These are phyloP conservation scores for Triops longicaudatus DNA, from an alignment of 1,140 invertebrate genomes.

Conservation along the genomic window DNA sequence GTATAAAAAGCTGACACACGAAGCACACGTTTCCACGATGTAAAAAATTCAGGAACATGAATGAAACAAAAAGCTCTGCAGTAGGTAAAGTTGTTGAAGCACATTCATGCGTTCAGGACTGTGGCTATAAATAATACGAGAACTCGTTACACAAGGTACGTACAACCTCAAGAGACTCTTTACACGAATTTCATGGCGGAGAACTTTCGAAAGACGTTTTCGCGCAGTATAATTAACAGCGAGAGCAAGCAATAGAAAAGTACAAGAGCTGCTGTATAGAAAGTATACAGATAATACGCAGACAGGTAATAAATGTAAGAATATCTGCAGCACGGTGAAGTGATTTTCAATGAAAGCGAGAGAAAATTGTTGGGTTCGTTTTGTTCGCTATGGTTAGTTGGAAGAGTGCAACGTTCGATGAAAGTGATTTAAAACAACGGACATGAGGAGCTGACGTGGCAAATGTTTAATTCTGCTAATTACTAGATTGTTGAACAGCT, in stretches of 20 bases:
- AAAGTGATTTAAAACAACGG: neutral
- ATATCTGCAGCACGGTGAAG: no score
- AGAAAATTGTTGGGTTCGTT: neutral
- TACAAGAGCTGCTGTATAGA: no score
- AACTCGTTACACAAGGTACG: neutral
- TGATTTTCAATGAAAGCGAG: neutral
- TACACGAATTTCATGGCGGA: neutral
- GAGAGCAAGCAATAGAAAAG: neutral
- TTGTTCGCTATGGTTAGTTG: neutral
- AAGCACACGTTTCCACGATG: neutral
- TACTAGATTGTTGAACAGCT: slow-evolving; percentile 1
- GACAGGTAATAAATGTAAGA: no score
- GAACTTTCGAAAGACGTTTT: neutral
- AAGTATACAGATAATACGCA: no score
- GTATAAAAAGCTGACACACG: neutral
- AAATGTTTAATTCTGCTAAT: neutral
- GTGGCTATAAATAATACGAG: neutral
- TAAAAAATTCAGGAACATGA: neutral
- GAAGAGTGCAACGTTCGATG: neutral
- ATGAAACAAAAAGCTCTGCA: neutral
- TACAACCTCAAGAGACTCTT: neutral
- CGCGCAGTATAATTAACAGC: neutral
- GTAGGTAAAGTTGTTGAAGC: neutral
- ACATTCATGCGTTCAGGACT: neutral
- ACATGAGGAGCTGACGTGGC: neutral